phyloP scores from a whole-genome alignment of 2,113 vertebrate genomes.

The Corythornis madagascariensis region DNA sequence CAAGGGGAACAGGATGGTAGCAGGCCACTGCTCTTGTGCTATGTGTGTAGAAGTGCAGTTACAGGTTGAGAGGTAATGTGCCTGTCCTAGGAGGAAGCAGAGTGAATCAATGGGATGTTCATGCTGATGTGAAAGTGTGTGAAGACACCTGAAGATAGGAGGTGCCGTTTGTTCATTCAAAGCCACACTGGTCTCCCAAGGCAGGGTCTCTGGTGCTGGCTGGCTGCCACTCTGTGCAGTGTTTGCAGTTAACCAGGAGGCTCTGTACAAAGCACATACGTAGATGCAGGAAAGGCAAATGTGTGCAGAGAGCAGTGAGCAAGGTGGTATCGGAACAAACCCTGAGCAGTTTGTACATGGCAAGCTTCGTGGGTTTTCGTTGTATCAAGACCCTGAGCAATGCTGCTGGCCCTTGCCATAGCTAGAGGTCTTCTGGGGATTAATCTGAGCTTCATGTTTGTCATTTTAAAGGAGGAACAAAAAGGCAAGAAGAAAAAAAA shows the following conservation, averaged over 20 bases:
- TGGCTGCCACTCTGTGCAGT: not conserved
- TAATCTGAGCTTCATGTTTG: slow-evolving; percentile 64
- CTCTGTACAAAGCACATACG: not conserved
- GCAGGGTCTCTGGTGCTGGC: not conserved
- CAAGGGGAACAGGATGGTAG: not conserved
- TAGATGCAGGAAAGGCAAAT: slow-evolving; percentile 26
- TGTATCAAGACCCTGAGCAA: slow-evolving; percentile 15
- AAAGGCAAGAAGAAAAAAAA: slow-evolving; percentile 96
- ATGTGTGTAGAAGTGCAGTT: not conserved
- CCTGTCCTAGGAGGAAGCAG: not conserved
- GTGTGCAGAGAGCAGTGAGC: not conserved
- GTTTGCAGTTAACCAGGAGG: not conserved
- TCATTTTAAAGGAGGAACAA: slow-evolving; percentile 90
- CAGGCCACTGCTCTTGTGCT: not conserved
- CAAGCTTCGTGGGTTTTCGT: not conserved
- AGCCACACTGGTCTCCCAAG: not conserved
- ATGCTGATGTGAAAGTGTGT: not conserved
- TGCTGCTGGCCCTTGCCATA: slow-evolving; percentile 19
- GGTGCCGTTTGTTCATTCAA: not conserved
- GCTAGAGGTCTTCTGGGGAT: slow-evolving; percentile 50
- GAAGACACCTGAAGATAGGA: slow-evolving; percentile 59
- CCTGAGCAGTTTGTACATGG: not conserved
- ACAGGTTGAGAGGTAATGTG: not conserved
- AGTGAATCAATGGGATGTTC: not conserved
- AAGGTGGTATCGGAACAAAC: not conserved